Percentiles rank a stretch among this genome's conserved stretches.
Conservation (phyloP, 2,113 vertebrate species). For the Psittacula cyanocephala region DNA sequence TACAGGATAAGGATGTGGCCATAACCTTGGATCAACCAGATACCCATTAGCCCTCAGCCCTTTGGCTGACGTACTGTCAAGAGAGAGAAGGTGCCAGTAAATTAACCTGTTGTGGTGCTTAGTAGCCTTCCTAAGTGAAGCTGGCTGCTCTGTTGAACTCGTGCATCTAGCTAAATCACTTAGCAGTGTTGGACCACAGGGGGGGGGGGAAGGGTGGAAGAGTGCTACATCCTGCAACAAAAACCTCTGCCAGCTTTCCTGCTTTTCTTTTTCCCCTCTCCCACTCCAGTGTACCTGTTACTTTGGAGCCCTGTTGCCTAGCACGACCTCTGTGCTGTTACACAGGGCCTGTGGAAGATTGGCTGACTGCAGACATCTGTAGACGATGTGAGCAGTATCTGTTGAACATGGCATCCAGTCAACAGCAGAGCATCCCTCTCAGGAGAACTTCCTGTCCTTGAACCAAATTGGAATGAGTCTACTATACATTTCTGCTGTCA, state of each 20-base stretch:
- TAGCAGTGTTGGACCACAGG: neutral
- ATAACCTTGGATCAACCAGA: neutral
- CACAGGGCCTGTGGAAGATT: neutral
- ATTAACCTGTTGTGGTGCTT: neutral
- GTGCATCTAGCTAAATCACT: neutral
- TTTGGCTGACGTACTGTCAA: neutral
- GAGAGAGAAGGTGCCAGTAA: neutral
- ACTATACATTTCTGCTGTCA: neutral
- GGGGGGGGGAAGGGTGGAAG: neutral
- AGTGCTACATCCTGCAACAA: neutral
- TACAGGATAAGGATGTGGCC: neutral
- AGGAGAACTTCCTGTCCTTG: constrained; percentile 44
- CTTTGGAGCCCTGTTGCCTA: constrained; percentile 50
- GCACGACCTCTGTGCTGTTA: constrained; percentile 14
- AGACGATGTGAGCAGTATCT: constrained; percentile 34
- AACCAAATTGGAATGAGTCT: neutral
- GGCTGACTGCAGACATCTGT: constrained; percentile 64
- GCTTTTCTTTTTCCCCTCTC: neutral
- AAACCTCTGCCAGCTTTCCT: neutral
- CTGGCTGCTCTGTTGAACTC: neutral
- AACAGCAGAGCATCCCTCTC: neutral
- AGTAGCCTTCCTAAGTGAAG: neutral
- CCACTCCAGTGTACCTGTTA: constrained; percentile 34
- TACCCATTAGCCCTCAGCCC: neutral
- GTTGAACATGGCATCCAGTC: constrained; percentile 21